phyloP scores from a whole-genome alignment of 2,113 vertebrate species.

The Elachura formosa region DNA sequence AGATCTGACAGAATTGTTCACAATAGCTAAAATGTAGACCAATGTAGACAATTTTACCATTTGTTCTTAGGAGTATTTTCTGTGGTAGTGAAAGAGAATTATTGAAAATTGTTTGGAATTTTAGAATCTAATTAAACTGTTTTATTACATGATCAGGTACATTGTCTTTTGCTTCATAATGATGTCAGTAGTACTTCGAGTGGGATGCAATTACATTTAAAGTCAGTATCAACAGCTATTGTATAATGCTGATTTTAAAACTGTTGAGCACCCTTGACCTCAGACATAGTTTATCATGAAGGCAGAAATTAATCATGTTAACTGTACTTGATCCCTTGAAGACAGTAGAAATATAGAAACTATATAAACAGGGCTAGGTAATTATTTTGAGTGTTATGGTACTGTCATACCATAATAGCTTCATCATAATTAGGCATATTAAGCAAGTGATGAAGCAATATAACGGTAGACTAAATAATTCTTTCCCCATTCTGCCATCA shows the following conservation, averaged over 20 bases:
- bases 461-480: not conserved
- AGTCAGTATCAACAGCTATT: not conserved
- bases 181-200: not conserved
- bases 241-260: not conserved
- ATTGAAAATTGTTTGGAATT: not conserved
- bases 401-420: not conserved
- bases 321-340: not conserved
- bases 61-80: not conserved
- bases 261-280: not conserved
- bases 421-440: not conserved
- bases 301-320: not conserved
- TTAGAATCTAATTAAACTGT: not conserved
- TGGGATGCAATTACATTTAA: not conserved
- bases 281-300: not conserved
- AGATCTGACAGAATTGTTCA: not conserved
- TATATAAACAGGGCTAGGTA: not conserved
- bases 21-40: not conserved
- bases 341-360: not conserved
- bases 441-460: not conserved
- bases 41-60: not conserved
- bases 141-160: not conserved
- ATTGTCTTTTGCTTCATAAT: not conserved
- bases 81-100: not conserved
- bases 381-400: not conserved
- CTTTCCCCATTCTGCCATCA: not conserved